These are phyloP conservation scores for Oreotrochilus melanogaster DNA, from an alignment of 2,113 vertebrate species.

Conservation along the genomic window DNA sequence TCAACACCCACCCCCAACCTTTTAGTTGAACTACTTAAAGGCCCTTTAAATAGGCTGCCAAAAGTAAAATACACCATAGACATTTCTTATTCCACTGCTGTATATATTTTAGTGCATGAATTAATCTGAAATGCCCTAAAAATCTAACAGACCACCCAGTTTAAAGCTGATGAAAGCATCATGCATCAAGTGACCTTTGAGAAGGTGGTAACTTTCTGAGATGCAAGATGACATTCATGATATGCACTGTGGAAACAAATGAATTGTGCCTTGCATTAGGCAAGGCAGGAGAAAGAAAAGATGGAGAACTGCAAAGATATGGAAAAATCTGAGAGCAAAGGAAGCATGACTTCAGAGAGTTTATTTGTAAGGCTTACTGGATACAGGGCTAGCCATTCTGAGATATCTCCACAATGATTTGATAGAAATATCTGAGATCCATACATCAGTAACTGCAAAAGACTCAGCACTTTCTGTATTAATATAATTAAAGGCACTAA, in stretches of 20 bases:
- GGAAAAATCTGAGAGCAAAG: background rate
- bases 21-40: background rate
- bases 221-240: background rate
- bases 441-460: background rate
- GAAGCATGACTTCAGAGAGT: background rate
- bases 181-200: background rate
- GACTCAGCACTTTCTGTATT: background rate
- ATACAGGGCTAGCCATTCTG: background rate
- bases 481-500: background rate
- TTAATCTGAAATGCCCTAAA: background rate
- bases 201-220: background rate
- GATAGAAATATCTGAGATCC: background rate
- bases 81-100: background rate
- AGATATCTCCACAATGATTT: background rate
- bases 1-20: background rate
- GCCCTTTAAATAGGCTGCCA: background rate
- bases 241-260: background rate
- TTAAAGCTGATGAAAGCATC: background rate
- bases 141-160: background rate
- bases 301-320: background rate
- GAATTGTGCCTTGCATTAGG: background rate
- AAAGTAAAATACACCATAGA: background rate
- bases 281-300: background rate
- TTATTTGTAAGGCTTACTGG: background rate
- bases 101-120: background rate